Evolutionary conservation across 2,888 invertebrate genomes (phyloP).

Genomic region (Tuta absoluta): DNA sequence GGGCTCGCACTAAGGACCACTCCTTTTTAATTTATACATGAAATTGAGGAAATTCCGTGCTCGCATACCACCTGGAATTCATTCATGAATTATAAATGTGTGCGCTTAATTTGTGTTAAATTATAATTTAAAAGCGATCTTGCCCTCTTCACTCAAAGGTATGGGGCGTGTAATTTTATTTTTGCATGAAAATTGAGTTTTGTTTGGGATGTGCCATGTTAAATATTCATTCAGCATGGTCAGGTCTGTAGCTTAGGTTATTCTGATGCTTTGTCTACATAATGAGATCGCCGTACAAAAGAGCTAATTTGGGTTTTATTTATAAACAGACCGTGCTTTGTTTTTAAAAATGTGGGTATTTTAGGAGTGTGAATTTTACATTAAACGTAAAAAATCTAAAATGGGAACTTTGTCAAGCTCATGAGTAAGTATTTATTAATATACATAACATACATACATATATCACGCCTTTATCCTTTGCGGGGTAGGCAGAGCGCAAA

Average conservation of each 20-base stretch:
- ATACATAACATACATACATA: too few species aligned
- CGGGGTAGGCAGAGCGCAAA: too few species aligned
- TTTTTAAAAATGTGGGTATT: neutral
- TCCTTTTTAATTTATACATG: slow-evolving; percentile 47
- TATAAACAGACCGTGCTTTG: neutral
- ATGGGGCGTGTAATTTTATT: slow-evolving; percentile 44
- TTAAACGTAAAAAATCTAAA: too few species aligned
- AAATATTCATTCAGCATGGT: slow-evolving; percentile 18
- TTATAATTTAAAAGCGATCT: slow-evolving; percentile 60
- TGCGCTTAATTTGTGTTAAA: slow-evolving; percentile 65
- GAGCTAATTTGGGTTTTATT: slow-evolving; percentile 26
- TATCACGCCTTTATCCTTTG: too few species aligned
- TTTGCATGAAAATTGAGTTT: slow-evolving; percentile 53
- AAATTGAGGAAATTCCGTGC: slow-evolving; percentile 47
- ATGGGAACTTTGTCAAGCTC: too few species aligned
- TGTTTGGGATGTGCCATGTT: slow-evolving; percentile 17
- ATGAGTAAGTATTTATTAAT: too few species aligned
- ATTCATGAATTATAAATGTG: slow-evolving; percentile 63
- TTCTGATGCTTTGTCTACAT: slow-evolving; percentile 14
- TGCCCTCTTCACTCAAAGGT: slow-evolving; percentile 44
- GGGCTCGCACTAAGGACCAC: slow-evolving; percentile 37
- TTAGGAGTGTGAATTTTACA: too few species aligned
- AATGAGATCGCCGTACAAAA: slow-evolving; percentile 14
- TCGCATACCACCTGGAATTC: slow-evolving; percentile 44
- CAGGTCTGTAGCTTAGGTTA: slow-evolving; percentile 4